A percentile compares a stretch with the other conserved stretches of the same genome.
Conservation (phyloP, 2,113 vertebrate genomes). For the Cynocephalus volans region DNA sequence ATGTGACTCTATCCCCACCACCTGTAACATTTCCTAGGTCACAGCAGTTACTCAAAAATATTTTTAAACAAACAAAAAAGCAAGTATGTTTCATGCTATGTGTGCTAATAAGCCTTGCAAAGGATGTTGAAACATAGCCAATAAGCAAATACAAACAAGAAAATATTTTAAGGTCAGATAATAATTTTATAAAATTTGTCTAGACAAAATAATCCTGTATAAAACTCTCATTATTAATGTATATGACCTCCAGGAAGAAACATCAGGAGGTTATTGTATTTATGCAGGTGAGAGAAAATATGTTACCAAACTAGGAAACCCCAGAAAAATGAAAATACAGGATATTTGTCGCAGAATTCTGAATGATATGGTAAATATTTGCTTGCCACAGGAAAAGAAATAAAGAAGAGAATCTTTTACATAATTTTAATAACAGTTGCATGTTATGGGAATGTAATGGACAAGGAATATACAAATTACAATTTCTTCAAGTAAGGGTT, state of each 20-base stretch:
- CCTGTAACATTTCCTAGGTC: background rate
- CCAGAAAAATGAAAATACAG: background rate
- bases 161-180: background rate
- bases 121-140: background rate
- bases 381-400: background rate
- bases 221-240: background rate
- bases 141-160: constrained; percentile 7
- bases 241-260: background rate
- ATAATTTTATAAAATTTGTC: background rate
- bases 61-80: background rate
- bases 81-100: background rate
- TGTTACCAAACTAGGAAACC: background rate
- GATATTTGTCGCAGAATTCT: background rate
- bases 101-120: background rate
- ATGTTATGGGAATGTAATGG: background rate
- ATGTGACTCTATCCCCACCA: background rate
- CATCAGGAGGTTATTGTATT: background rate
- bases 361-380: background rate
- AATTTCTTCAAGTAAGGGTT: background rate
- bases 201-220: background rate
- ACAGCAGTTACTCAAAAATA: background rate
- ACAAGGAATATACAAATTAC: background rate
- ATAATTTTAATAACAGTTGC: background rate
- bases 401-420: background rate
- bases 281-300: background rate